These are phyloP conservation scores for Podocnemis expansa DNA, from an alignment of 2,113 vertebrate genomes.

Conservation along the genomic window DNA sequence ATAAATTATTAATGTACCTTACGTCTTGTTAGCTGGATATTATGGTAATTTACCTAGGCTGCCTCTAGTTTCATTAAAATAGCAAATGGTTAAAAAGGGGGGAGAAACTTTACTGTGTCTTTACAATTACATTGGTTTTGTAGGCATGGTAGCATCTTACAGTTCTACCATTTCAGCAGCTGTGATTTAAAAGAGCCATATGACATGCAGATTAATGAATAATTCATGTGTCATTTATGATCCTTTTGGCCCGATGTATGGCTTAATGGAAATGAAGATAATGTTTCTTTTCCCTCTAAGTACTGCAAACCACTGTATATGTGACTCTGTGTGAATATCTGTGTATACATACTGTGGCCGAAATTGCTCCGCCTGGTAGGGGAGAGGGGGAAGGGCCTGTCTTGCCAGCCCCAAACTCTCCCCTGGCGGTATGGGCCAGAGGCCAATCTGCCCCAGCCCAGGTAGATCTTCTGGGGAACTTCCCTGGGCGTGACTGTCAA, in stretches of 20 bases:
- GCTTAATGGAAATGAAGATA: constrained; percentile 73
- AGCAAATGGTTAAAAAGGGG: constrained; percentile 60
- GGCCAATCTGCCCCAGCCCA: too few species aligned
- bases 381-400: too few species aligned
- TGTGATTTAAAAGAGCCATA: constrained; percentile 71
- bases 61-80: constrained; percentile 57
- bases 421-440: too few species aligned
- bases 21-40: constrained; percentile 45
- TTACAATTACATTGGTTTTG: constrained; percentile 60
- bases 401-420: too few species aligned
- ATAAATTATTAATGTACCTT: constrained; percentile 71
- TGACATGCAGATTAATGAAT: constrained; percentile 60
- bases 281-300: constrained; percentile 29
- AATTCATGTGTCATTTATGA: constrained; percentile 79
- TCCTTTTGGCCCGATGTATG: constrained; percentile 65
- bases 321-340: background rate
- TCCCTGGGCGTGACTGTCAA: too few species aligned
- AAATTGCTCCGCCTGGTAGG: too few species aligned
- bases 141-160: constrained; percentile 30
- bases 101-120: background rate
- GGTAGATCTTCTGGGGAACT: too few species aligned
- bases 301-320: background rate
- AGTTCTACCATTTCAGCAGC: constrained; percentile 53
- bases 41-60: constrained; percentile 58
- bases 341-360: background rate